Evolutionary conservation across 2,113 vertebrate genomes (phyloP).

Genomic region (Damaliscus lunatus): DNA sequence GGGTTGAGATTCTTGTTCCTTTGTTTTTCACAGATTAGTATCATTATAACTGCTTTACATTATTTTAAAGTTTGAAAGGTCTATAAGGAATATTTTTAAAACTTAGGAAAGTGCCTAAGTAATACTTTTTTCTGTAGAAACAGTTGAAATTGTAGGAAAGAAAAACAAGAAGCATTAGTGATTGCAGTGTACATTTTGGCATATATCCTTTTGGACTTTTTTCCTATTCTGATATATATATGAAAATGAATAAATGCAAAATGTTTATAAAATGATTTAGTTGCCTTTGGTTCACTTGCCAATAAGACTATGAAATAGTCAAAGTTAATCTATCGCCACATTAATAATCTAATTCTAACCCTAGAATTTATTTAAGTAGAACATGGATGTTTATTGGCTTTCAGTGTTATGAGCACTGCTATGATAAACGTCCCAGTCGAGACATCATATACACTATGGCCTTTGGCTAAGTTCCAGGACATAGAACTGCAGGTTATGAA

Average conservation of each 20-base stretch:
- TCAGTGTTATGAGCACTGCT: background rate
- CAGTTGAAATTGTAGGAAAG: background rate
- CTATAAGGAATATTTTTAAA: background rate
- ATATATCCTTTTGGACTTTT: background rate
- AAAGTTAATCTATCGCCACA: background rate
- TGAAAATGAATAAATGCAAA: background rate
- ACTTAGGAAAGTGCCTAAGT: background rate
- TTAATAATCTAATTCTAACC: background rate
- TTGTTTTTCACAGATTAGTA: background rate
- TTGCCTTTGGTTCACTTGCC: background rate
- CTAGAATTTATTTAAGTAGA: background rate
- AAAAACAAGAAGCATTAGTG: background rate
- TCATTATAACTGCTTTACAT: background rate
- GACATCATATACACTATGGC: background rate
- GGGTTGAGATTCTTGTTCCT: background rate
- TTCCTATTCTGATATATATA: background rate
- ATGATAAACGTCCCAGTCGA: background rate
- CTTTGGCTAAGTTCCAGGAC: constrained; percentile 8
- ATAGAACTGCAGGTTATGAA: background rate
- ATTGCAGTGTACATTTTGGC: background rate
- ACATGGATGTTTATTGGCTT: background rate
- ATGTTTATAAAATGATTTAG: background rate
- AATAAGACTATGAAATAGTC: background rate
- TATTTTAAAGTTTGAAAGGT: constrained; percentile 19
- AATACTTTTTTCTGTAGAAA: background rate